Base-by-base conservation (phyloP, 92 coral and sea anemone genomes). In the Epizoanthus ramosus region DNA sequence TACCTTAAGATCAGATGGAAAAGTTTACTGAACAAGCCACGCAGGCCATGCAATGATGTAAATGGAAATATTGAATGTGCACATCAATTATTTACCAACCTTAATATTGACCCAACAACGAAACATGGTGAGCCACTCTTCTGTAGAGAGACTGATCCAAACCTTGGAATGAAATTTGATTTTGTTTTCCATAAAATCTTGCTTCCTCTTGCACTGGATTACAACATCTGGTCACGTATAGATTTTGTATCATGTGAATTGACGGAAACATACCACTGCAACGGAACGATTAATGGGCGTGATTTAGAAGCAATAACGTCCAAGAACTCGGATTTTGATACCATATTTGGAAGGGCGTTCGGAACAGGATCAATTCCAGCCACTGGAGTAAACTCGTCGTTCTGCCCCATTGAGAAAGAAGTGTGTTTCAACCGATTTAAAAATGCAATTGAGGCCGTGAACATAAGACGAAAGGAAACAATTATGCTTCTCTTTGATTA, bases 191-290 rank as follows among this genome's bases (percentile, higher is more conserved):
- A 12, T n/a, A n/a, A n/a, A n/a, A n/a, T n/a, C n/a, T n/a, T n/a
- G n/a, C n/a, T n/a, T n/a, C n/a, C n/a, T n/a, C 21, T 79, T 71
- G 83, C 71, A 7, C 3, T 79, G n/a, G 69, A 79, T 31, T 54
- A 79, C 31, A 41, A 79, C 83, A n/a, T n/a, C n/a, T n/a, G n/a
- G n/a, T n/a, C n/a, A n/a, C n/a, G n/a, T n/a, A n/a, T n/a, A n/a
- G n/a, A n/a, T n/a, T n/a, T n/a, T n/a, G n/a, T n/a, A n/a, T n/a
- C n/a, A n/a, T n/a, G n/a, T n/a, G n/a, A n/a, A n/a, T n/a, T n/a
- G n/a, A n/a, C n/a, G n/a, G n/a, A n/a, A n/a, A n/a, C n/a, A n/a
- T n/a, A n/a, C n/a, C 8, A 66, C 12, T 57, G 71, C 35, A 24
- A 12, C 47, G 47, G 19, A 28, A 58, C 4, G 3, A 19, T 73